Conservation (phyloP, 1,140 invertebrate species). For the Drosophila funebris region DNA sequence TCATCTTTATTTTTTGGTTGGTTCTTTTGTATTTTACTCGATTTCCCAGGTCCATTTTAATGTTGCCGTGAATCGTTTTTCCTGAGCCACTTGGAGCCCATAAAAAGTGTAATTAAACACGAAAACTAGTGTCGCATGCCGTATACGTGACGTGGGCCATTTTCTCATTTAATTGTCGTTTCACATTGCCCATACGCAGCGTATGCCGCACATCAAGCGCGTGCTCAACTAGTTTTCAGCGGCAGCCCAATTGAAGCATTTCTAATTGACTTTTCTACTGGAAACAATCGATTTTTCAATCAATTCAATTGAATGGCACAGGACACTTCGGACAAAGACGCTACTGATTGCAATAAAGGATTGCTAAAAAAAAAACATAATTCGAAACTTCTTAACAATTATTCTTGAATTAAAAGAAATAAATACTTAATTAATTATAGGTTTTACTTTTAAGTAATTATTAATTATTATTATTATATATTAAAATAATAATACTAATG, state of each 20-base stretch:
- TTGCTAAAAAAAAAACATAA: too few species aligned
- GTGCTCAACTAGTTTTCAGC: conserved; percentile 17
- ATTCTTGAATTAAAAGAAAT: too few species aligned
- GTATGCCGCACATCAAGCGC: conserved; percentile 22
- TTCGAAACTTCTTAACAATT: too few species aligned
- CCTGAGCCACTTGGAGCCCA: conserved; percentile 38
- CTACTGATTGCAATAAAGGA: neutral
- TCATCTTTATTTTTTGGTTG: conserved; percentile 36
- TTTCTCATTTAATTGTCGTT: conserved; percentile 56
- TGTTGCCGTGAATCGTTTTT: conserved; percentile 54
- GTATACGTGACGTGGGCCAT: conserved; percentile 61
- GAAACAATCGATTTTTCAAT: neutral
- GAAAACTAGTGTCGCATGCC: conserved; percentile 77
- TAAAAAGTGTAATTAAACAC: conserved; percentile 77
- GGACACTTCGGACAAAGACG: neutral
- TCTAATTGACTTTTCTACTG: conserved; percentile 1
- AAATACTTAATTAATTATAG: too few species aligned
- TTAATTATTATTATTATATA: too few species aligned
- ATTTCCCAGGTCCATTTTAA: conserved; percentile 20
- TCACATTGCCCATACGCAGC: conserved; percentile 57
- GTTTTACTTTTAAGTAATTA: too few species aligned
- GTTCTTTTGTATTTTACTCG: neutral
- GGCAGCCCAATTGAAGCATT: conserved; percentile 3
- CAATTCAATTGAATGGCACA: neutral
- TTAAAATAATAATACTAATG: too few species aligned